Percentiles rank a stretch among this genome's conserved stretches.
Conservation (phyloP, 2,113 vertebrate genomes). For the Heptranchias perlo region DNA sequence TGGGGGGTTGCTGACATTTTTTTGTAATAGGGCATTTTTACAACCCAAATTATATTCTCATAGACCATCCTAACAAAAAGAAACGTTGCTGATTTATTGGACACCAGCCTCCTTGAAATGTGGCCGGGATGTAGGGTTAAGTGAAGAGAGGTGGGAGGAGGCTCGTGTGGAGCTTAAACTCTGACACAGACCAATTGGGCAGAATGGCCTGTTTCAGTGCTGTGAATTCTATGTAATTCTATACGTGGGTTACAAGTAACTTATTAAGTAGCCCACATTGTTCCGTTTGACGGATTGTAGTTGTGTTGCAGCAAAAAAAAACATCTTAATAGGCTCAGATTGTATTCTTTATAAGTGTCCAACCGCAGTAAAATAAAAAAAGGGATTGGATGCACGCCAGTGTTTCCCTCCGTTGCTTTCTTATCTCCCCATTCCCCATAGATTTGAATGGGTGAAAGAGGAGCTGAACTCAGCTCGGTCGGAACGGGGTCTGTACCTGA, state of each 20-base stretch:
- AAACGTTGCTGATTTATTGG: too few species aligned
- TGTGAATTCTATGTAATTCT: too few species aligned
- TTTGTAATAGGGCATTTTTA: background rate
- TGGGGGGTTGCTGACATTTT: background rate
- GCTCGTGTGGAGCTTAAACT: too few species aligned
- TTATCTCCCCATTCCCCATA: background rate
- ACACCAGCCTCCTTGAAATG: background rate
- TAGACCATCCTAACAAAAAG: too few species aligned
- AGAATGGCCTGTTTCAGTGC: too few species aligned
- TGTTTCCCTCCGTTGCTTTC: background rate
- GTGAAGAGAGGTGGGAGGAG: too few species aligned
- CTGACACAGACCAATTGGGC: too few species aligned
- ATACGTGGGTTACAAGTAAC: background rate
- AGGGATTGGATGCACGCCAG: background rate
- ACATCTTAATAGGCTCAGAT: background rate
- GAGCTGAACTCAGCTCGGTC: background rate
- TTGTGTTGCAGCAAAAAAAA: background rate
- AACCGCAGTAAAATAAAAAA: too few species aligned
- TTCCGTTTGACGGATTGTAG: background rate
- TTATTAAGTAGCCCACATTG: background rate
- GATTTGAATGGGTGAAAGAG: background rate
- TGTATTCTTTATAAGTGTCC: background rate
- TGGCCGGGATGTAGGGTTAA: background rate
- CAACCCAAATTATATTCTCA: background rate
- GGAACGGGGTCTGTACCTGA: background rate